Conservation (phyloP, 2,888 invertebrate genomes). For the Gortyna flavago region DNA sequence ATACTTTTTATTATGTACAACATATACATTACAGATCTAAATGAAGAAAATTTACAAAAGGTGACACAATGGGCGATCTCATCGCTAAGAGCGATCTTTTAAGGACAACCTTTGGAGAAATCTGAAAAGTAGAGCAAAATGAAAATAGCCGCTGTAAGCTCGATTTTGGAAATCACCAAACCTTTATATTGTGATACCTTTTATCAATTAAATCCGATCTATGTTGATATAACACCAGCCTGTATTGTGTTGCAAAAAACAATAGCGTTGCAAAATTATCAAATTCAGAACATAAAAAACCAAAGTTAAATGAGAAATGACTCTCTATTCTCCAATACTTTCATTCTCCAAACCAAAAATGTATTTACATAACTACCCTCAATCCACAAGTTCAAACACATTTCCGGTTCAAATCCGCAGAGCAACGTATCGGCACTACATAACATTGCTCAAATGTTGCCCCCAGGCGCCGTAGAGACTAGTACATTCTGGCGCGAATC, state of each 20-base stretch:
- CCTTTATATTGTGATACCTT: neutral
- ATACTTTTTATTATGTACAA: neutral
- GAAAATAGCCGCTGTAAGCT: neutral
- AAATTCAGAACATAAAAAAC: neutral
- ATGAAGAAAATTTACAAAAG: neutral
- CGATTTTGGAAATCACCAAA: neutral
- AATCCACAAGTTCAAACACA: slow-evolving; percentile 14
- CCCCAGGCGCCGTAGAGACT: slow-evolving; percentile 68
- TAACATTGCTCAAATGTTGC: slow-evolving; percentile 54
- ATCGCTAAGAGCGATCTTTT: neutral
- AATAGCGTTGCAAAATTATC: neutral
- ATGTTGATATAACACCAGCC: neutral
- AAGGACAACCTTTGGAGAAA: neutral
- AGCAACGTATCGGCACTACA: slow-evolving; percentile 42
- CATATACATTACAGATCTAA: neutral
- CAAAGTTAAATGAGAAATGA: neutral
- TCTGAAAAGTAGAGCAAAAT: neutral
- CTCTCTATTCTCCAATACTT: neutral
- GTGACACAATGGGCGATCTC: neutral
- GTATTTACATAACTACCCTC: neutral
- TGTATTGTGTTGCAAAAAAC: neutral
- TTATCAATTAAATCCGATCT: neutral
- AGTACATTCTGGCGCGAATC: slow-evolving; percentile 67
- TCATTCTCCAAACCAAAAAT: neutral
- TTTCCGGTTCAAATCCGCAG: slow-evolving; percentile 24